Evolutionary conservation across 2,888 invertebrate genomes (phyloP), one percentile per base, ranked within the genome.

Genomic region (Shargacucullia verbasci): DNA sequence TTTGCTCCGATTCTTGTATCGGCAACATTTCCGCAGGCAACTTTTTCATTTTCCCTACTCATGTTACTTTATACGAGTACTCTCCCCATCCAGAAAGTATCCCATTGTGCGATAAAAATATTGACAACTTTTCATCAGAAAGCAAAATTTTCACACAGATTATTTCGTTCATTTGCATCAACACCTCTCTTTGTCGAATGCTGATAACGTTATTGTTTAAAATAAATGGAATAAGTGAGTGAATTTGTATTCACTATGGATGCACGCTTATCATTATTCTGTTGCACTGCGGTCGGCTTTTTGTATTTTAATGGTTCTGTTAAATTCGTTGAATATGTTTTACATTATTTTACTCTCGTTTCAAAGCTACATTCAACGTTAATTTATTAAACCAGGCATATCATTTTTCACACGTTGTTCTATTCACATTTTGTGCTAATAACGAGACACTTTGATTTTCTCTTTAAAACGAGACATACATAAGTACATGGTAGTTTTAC

Each of bases 21-120:
- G 80, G 78, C 80, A 73, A 81, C 80, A 79, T 82, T 83, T 83
- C 81, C 82, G 75, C 70, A 55, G 80, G 77, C 80, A 87, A 86
- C 83, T 86, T 88, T 88, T 88, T 84, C 84, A 87, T 88, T 88
- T 87, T 82, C 84, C 76, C 73, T 76, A 66, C 66, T 80, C 72
- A 70, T 76, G 73, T 79, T 80, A 73, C 76, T 81, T 79, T 80
- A 74, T 78, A 69, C 63, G 76, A 83, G 73, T 73, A 70, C 70
- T 75, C 73, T 68, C 67, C 70, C 71, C 70, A 77, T 77, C 72
- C 76, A 73, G 68, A 79, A 80, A 78, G 73, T 76, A 76, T 79
- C 70, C 78, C 77, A 81, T 83, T 83, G 82, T 83, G 66, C 73
- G 71, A 78, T 74, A 78, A 83, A 84, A 84, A 82, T 83, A 86